Conservation (phyloP, 2,797 vertebrate species). For the Gastrophryne carolinensis region DNA sequence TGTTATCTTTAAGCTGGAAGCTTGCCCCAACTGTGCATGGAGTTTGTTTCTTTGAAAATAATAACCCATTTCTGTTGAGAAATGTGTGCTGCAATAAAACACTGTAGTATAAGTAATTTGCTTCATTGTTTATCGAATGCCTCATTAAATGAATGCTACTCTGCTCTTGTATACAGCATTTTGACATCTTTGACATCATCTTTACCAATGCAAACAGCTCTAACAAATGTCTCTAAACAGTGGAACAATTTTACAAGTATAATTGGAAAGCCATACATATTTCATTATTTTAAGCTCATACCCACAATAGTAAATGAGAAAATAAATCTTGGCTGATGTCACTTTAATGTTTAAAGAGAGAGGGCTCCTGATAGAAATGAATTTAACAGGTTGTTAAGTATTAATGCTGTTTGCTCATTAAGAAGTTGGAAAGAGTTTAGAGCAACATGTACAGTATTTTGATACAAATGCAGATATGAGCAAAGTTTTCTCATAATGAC, state of each 20-base stretch:
- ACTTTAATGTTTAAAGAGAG: slow-evolving; percentile 25
- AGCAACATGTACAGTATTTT: background rate
- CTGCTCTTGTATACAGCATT: slow-evolving; percentile 3
- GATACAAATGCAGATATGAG: background rate
- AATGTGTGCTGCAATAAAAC: background rate
- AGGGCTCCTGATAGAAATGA: slow-evolving; percentile 2
- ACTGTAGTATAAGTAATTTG: slow-evolving; percentile 31
- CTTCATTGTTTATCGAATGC: slow-evolving; percentile 32
- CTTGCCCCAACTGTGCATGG: background rate
- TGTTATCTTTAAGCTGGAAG: background rate
- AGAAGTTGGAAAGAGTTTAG: slow-evolving; percentile 3
- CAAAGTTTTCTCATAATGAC: background rate
- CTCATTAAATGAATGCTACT: slow-evolving; percentile 36
- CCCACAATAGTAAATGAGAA: background rate
- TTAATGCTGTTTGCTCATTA: slow-evolving; percentile 30
- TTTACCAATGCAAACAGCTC: slow-evolving; percentile 24
- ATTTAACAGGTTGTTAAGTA: slow-evolving; percentile 8
- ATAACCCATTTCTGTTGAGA: background rate
- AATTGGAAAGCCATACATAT: slow-evolving; percentile 30
- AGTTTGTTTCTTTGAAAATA: slow-evolving; percentile 13
- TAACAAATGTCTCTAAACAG: slow-evolving; percentile 31
- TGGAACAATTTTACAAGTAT: slow-evolving; percentile 28
- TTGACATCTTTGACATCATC: slow-evolving; percentile 32
- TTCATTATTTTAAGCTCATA: slow-evolving; percentile 26
- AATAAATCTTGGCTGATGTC: slow-evolving; percentile 18